Conservation (phyloP, 2,113 vertebrate species). For the Dromas ardeola region DNA sequence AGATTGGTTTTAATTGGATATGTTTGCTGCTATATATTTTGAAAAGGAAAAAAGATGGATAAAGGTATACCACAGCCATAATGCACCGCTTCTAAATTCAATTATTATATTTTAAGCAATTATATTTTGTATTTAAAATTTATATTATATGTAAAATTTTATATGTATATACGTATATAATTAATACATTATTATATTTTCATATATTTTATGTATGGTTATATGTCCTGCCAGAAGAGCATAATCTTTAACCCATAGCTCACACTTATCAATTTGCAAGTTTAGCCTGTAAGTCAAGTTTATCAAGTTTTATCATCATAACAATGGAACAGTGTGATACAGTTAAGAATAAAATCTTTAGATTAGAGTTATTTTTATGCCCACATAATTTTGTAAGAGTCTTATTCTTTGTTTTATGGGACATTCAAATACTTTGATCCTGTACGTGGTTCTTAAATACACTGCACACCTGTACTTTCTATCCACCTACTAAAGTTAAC, state of each 20-base stretch:
- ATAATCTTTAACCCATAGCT: not conserved
- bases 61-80: not conserved
- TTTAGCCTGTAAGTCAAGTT: not conserved
- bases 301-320: not conserved
- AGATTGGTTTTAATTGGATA: slow-evolving; percentile 34
- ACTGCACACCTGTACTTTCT: not conserved
- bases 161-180: not conserved
- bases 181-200: not conserved
- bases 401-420: not conserved
- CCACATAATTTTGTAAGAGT: not conserved
- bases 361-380: not conserved
- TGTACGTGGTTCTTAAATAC: not conserved
- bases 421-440: not conserved
- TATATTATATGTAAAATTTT: not conserved
- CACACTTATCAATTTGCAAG: not conserved
- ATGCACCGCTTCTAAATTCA: not conserved
- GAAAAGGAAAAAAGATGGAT: not conserved
- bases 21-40: not conserved
- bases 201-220: not conserved
- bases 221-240: not conserved
- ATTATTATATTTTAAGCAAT: not conserved
- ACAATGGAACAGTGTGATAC: not conserved
- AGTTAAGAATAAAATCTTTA: not conserved
- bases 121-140: not conserved
- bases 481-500: not conserved